A percentile compares a stretch with the other conserved stretches of the same genome.
These are phyloP conservation scores for Carcharodon carcharias DNA, from an alignment of 2,797 vertebrate genomes.

Conservation along the genomic window DNA sequence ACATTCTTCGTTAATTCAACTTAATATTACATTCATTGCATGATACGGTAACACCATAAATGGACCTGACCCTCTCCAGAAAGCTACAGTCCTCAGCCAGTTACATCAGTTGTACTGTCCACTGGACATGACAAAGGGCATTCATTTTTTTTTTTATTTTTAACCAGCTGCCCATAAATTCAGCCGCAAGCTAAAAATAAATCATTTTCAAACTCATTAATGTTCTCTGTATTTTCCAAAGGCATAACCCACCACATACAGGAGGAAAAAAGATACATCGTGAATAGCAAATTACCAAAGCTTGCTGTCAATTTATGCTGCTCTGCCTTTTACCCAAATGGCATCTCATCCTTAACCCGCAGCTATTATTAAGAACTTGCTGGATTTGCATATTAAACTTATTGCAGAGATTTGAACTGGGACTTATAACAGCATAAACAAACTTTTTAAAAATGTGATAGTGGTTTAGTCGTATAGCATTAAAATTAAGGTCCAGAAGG, in stretches of 20 bases:
- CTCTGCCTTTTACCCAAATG: not conserved
- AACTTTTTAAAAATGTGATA: not conserved
- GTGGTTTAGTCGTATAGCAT: no score
- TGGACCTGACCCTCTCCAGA: not conserved
- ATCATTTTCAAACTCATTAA: not conserved
- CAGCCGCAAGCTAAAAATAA: not conserved
- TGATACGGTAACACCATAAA: not conserved
- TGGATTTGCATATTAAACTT: not conserved
- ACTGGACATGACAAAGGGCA: not conserved
- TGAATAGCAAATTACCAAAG: not conserved
- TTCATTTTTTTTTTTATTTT: not conserved
- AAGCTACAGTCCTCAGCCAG: not conserved
- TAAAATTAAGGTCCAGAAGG: not conserved
- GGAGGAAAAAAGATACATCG: not conserved
- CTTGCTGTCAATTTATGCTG: not conserved
- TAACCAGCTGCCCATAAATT: not conserved
- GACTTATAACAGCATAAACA: not conserved
- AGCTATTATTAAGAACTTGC: not conserved
- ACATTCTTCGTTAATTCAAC: not conserved
- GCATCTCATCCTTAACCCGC: not conserved
- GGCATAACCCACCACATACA: not conserved
- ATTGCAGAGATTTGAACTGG: not conserved
- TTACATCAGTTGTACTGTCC: not conserved
- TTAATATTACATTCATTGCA: not conserved
- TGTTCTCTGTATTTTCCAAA: not conserved